Evolutionary conservation across 2,113 vertebrate genomes (phyloP).

Genomic region (Rutilus rutilus): DNA sequence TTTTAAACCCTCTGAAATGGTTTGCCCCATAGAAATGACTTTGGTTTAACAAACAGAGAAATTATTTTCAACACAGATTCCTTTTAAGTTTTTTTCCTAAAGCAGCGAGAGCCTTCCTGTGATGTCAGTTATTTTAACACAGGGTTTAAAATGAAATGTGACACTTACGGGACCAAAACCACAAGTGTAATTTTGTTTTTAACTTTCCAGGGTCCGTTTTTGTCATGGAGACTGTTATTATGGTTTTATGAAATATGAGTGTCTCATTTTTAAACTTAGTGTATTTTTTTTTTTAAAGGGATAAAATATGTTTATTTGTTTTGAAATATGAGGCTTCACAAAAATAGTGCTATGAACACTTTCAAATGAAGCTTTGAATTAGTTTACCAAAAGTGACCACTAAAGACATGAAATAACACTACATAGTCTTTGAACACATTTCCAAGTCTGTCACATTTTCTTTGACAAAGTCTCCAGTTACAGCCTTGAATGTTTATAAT

Average conservation of each 20-base stretch:
- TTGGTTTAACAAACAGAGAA: background rate
- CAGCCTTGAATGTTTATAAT: background rate
- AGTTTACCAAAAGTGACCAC: background rate
- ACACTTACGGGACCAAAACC: constrained; percentile 16
- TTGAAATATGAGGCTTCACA: background rate
- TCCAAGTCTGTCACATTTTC: background rate
- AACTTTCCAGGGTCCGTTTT: background rate
- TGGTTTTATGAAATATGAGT: constrained; percentile 5
- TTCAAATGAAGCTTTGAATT: background rate
- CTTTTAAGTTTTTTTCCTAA: background rate
- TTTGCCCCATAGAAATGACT: background rate
- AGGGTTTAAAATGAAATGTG: background rate
- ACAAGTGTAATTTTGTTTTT: constrained; percentile 21
- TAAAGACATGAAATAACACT: background rate
- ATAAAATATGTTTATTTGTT: background rate
- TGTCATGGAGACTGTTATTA: constrained; percentile 17
- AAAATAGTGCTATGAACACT: background rate
- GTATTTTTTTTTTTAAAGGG: background rate
- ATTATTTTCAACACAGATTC: background rate
- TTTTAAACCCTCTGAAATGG: background rate
- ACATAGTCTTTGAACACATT: background rate
- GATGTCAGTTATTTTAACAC: background rate
- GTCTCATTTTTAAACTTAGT: background rate
- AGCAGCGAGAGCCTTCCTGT: background rate
- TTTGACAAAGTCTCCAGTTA: background rate